Conservation (phyloP, 2,797 vertebrate genomes). For the Ptychobarbus kaznakovi region DNA sequence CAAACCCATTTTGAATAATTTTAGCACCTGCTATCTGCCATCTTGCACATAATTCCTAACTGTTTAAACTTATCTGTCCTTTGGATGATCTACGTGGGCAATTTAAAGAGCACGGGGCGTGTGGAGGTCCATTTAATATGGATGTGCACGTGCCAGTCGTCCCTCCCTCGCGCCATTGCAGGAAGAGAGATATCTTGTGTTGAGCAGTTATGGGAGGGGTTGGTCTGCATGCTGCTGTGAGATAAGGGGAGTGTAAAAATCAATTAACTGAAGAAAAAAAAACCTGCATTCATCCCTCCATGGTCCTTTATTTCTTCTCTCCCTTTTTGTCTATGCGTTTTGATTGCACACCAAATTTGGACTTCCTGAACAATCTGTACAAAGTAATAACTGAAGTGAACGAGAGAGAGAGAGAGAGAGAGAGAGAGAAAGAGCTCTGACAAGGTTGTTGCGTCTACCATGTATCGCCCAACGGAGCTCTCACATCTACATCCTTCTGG, state of each 20-base stretch:
- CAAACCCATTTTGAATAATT: constrained; percentile 6
- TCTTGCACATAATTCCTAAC: neutral
- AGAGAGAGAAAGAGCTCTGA: neutral
- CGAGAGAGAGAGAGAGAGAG: neutral
- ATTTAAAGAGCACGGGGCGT: neutral
- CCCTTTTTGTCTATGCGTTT: constrained; percentile 21
- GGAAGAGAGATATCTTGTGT: constrained; percentile 71
- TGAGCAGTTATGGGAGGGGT: constrained; percentile 74
- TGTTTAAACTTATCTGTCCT: neutral
- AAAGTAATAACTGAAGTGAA: constrained; percentile 20
- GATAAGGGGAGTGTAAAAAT: constrained; percentile 86
- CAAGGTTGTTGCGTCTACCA: constrained; percentile 10
- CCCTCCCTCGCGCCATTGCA: constrained; percentile 70
- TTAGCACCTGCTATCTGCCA: neutral
- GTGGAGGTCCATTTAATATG: constrained; percentile 24
- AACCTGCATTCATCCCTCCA: constrained; percentile 75
- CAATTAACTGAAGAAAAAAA: constrained; percentile 82
- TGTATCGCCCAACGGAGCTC: constrained; percentile 4
- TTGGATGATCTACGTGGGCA: neutral
- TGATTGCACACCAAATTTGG: constrained; percentile 11
- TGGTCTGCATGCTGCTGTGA: constrained; percentile 76
- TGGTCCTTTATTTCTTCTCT: constrained; percentile 21
- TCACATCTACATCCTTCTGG: constrained; percentile 4
- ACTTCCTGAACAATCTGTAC: constrained; percentile 25
- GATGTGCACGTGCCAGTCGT: constrained; percentile 1